These are phyloP conservation scores for Acrocera orbiculus DNA, from an alignment of 2,888 invertebrate species.

Conservation along the genomic window DNA sequence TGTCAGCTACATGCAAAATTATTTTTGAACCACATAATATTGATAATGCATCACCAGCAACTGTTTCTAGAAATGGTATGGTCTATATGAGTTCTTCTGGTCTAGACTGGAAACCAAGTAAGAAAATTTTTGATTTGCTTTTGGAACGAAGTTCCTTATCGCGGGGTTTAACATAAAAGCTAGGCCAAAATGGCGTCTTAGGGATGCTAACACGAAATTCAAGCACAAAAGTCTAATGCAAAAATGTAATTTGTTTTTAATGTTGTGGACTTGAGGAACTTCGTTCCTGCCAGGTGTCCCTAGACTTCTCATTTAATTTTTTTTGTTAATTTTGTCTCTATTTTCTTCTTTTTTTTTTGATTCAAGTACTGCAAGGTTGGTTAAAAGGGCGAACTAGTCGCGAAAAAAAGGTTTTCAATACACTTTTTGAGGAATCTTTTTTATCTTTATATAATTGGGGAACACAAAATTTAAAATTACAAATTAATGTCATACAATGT, in stretches of 20 bases:
- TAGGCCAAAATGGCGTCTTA: neutral
- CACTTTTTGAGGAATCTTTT: constrained; percentile 61
- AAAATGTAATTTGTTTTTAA: no score
- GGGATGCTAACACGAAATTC: no score
- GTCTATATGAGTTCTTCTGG: constrained; percentile 96
- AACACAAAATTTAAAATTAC: constrained; percentile 61
- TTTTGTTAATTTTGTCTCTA: neutral
- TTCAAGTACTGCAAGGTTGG: constrained; percentile 61
- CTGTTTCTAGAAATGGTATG: constrained; percentile 87
- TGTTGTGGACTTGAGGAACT: no score
- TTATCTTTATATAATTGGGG: constrained; percentile 60
- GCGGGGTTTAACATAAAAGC: neutral
- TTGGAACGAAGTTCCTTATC: no score
- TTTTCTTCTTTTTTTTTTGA: constrained; percentile 1
- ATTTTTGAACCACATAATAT: constrained; percentile 96
- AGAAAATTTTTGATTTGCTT: constrained; percentile 11
- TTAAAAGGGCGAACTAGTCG: constrained; percentile 45
- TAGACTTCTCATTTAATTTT: no score
- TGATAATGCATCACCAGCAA: constrained; percentile 94
- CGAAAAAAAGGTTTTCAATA: constrained; percentile 47
- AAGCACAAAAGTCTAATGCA: no score
- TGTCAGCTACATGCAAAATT: constrained; percentile 88
- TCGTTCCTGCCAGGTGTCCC: no score
- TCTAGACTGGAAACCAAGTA: constrained; percentile 73
- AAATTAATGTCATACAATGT: constrained; percentile 78